Evolutionary conservation across 2,797 vertebrate species (phyloP).

Genomic region (Periophthalmus magnuspinnatus): DNA sequence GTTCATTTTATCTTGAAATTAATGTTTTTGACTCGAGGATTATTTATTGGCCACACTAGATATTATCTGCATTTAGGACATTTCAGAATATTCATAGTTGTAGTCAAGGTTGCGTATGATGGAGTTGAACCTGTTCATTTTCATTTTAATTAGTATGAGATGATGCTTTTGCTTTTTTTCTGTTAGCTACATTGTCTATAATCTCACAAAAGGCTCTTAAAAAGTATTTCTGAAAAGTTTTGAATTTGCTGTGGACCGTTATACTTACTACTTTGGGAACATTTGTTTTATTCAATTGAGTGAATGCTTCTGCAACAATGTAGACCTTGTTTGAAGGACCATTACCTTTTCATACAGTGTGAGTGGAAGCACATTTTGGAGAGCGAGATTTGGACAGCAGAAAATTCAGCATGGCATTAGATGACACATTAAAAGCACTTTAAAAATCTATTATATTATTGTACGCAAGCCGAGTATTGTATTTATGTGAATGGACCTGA

Average conservation of each 20-base stretch:
- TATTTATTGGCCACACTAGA: no score
- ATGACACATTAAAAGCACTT: slow-evolving; percentile 4
- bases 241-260: neutral
- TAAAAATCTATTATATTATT: neutral
- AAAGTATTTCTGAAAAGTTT: neutral
- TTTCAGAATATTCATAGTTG: no score
- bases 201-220: neutral
- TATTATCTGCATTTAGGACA: no score
- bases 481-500: neutral
- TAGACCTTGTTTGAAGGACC: neutral
- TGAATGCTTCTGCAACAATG: neutral
- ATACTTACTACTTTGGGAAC: neutral
- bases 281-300: neutral
- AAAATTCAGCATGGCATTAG: neutral
- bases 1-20: neutral
- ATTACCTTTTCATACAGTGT: slow-evolving; percentile 1
- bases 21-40: neutral
- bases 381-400: neutral
- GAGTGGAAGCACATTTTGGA: neutral
- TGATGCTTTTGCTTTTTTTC: neutral
- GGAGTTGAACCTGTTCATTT: no score
- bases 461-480: neutral
- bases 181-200: neutral
- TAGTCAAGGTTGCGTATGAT: no score
- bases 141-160: no score